Conservation (phyloP, 2,113 vertebrate species). For the Heteronetta atricapilla region DNA sequence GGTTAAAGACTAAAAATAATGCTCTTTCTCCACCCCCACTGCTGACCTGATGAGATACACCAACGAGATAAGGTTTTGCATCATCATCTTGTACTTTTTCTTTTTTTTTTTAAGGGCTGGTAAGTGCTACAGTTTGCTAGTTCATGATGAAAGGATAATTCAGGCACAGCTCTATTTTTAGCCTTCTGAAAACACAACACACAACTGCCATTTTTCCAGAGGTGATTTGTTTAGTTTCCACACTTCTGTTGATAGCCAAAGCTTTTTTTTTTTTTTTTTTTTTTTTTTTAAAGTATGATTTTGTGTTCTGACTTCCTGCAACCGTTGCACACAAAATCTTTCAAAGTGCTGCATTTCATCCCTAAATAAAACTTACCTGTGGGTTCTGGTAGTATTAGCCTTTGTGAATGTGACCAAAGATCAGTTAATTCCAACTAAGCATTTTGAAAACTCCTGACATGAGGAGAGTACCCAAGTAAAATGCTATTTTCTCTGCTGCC, state of each 20-base stretch:
- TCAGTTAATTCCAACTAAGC: neutral
- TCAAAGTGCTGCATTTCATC: neutral
- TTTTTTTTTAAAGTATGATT: neutral
- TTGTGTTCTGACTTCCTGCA: neutral
- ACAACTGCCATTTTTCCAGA: slow-evolving; percentile 6
- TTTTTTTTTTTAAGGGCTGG: slow-evolving; percentile 9
- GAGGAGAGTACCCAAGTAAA: neutral
- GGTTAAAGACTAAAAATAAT: neutral
- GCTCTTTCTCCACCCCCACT: neutral
- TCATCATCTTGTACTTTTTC: slow-evolving; percentile 24
- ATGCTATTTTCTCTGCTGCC: slow-evolving; percentile 34
- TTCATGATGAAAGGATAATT: neutral
- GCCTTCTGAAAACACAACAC: neutral
- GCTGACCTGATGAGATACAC: neutral
- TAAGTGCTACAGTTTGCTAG: neutral
- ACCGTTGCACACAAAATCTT: neutral
- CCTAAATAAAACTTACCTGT: neutral
- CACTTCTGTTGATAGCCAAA: neutral
- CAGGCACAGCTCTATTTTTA: slow-evolving; percentile 5
- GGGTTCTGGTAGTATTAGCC: neutral
- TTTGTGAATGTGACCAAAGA: neutral
- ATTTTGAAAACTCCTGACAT: neutral
- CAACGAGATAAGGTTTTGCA: slow-evolving; percentile 8
- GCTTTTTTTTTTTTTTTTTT: neutral
- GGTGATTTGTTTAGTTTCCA: neutral